A percentile compares a stretch with the other conserved stretches of the same genome.
These are phyloP conservation scores for Cirrhinus mrigala DNA, from an alignment of 2,797 vertebrate genomes.

Conservation along the genomic window DNA sequence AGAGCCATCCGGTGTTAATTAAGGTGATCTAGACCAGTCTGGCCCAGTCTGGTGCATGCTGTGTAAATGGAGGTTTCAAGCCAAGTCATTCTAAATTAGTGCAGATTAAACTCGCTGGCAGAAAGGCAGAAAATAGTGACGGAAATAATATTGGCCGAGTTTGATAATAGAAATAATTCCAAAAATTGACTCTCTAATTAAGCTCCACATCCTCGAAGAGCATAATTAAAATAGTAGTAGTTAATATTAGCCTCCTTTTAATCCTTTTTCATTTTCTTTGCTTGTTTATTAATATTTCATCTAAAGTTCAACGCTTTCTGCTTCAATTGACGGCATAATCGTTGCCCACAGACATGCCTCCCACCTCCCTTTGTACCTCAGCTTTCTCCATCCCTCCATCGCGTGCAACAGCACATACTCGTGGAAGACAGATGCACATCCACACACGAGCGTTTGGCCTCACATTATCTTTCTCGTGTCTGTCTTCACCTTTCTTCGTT, in stretches of 20 bases:
- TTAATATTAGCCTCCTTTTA: slow-evolving; percentile 70
- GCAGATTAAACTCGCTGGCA: slow-evolving; percentile 65
- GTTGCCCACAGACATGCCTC: slow-evolving; percentile 69
- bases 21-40: slow-evolving; percentile 59
- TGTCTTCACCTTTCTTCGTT: neutral
- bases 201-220: slow-evolving; percentile 69
- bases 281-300: slow-evolving; percentile 79
- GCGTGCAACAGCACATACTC: neutral
- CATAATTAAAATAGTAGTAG: slow-evolving; percentile 76
- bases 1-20: slow-evolving; percentile 67
- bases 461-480: neutral
- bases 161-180: slow-evolving; percentile 75
- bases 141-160: slow-evolving; percentile 70
- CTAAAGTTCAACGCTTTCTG: slow-evolving; percentile 78
- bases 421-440: neutral
- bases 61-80: slow-evolving; percentile 57
- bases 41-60: slow-evolving; percentile 38
- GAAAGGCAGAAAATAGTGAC: slow-evolving; percentile 66
- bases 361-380: slow-evolving; percentile 26
- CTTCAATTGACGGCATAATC: slow-evolving; percentile 78
- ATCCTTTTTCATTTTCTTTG: slow-evolving; percentile 68
- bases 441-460: neutral
- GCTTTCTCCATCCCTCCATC: neutral
- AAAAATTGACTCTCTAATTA: slow-evolving; percentile 78
- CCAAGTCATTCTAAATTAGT: slow-evolving; percentile 44